phyloP scores from a whole-genome alignment of 2,888 invertebrate genomes.

The Patella depressa region DNA sequence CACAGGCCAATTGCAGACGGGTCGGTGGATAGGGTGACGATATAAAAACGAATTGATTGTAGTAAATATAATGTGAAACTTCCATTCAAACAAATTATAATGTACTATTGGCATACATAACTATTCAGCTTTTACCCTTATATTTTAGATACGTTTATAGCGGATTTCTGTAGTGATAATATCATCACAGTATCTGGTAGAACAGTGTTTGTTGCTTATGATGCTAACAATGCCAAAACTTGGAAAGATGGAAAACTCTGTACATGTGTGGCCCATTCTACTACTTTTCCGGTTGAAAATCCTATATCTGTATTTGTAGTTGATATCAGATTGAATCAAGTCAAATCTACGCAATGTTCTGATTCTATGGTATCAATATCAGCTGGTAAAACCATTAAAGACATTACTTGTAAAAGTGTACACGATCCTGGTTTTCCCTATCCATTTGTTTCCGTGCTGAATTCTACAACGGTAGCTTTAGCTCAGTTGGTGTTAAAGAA shows the following conservation, averaged over 20 bases:
- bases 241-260: conserved; percentile 28
- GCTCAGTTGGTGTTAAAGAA: conserved; percentile 25
- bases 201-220: conserved; percentile 34
- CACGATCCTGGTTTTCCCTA: conserved; percentile 34
- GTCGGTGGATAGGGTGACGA: too few relatives aligned
- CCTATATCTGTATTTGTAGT: conserved; percentile 38
- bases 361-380: conserved; percentile 31
- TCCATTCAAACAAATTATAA: too few relatives aligned
- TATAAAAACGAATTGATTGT: too few relatives aligned
- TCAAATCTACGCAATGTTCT: conserved; percentile 26
- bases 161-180: conserved; percentile 32
- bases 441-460: conserved; percentile 39
- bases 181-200: conserved; percentile 27
- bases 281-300: conserved; percentile 30
- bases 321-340: conserved; percentile 34
- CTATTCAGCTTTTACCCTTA: too few relatives aligned
- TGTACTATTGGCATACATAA: too few relatives aligned
- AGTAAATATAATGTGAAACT: too few relatives aligned
- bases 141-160: conserved; percentile 28
- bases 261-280: conserved; percentile 35
- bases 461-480: conserved; percentile 38
- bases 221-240: conserved; percentile 21
- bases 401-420: conserved; percentile 29
- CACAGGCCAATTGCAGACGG: too few relatives aligned
- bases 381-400: conserved; percentile 27